phyloP scores from a whole-genome alignment of 2,797 vertebrate species.

The Cheirogaleus major region DNA sequence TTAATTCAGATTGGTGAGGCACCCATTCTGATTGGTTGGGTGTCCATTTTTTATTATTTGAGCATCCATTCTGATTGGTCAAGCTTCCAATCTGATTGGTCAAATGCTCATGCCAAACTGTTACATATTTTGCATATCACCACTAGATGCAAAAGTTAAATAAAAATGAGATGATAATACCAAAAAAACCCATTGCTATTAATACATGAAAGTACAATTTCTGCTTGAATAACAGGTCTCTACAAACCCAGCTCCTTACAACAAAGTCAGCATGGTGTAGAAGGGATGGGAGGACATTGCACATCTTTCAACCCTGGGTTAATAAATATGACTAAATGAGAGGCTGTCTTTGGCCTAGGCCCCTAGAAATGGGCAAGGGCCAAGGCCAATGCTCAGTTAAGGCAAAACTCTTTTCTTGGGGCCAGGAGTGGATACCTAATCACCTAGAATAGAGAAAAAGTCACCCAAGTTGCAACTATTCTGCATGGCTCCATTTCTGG shows the following conservation, averaged over 20 bases:
- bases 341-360: not conserved
- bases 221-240: not conserved
- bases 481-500: not conserved
- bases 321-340: not conserved
- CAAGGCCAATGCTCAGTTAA: not conserved
- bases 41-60: slow-evolving; percentile 38
- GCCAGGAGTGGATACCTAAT: not conserved
- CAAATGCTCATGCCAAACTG: not conserved
- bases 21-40: not conserved
- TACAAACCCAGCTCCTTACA: not conserved
- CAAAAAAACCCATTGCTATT: not conserved
- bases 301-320: not conserved
- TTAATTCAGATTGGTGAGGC: not conserved
- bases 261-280: not conserved
- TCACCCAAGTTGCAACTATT: not conserved
- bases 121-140: not conserved
- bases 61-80: not conserved
- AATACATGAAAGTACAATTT: not conserved
- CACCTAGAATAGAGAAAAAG: not conserved
- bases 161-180: slow-evolving; percentile 22
- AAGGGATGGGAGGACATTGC: not conserved
- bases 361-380: not conserved
- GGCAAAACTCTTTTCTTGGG: not conserved
- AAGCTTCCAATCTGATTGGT: slow-evolving; percentile 4
- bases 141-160: slow-evolving; percentile 17